Evolutionary conservation across 2,113 vertebrate species (phyloP).

Genomic region (Probosciger aterrimus): DNA sequence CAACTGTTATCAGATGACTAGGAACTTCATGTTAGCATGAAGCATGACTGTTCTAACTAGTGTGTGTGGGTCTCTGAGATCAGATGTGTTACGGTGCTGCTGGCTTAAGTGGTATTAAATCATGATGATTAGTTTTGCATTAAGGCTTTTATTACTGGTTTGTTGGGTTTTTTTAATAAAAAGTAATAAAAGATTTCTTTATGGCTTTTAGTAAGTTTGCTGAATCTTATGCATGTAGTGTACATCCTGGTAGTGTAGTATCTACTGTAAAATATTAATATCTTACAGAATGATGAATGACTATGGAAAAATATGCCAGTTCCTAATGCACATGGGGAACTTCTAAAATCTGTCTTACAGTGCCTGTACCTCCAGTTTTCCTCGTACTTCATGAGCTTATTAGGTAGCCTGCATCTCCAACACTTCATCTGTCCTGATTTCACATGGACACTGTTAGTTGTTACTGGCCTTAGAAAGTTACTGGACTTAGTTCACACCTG

Average conservation of each 20-base stretch:
- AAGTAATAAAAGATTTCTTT: background rate
- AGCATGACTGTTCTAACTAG: background rate
- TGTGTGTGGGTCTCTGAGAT: background rate
- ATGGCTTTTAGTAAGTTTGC: background rate
- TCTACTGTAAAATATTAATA: background rate
- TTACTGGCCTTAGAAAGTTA: background rate
- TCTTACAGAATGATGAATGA: background rate
- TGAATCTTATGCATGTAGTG: background rate
- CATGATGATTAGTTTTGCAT: background rate
- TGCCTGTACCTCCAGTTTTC: background rate
- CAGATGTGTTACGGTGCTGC: background rate
- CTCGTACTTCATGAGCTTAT: background rate
- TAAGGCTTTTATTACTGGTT: background rate
- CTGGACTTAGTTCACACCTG: background rate
- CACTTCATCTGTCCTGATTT: background rate
- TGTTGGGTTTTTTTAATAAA: background rate
- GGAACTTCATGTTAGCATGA: background rate
- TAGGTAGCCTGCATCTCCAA: background rate
- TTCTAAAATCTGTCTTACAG: background rate
- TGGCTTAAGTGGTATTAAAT: background rate
- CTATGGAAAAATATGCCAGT: background rate
- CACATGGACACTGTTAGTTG: background rate
- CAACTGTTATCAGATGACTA: background rate
- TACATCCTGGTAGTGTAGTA: background rate
- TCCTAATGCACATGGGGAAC: accelerated